A percentile compares a stretch with the other conserved stretches of the same genome.
phyloP scores from a whole-genome alignment of 1,140 invertebrate species.

The Panagrolaimus sp. region DNA sequence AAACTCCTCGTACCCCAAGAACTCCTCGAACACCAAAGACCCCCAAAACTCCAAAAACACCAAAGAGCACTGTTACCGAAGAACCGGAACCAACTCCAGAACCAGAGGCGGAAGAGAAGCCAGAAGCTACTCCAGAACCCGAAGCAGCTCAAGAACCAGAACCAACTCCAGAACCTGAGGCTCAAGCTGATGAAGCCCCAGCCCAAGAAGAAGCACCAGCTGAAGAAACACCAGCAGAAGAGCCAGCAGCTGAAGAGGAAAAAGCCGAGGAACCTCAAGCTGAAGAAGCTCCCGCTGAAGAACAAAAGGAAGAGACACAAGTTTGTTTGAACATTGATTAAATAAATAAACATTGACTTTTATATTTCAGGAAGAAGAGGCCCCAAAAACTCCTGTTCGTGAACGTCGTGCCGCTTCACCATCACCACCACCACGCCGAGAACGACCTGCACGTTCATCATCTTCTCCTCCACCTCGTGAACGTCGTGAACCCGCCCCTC shows the following conservation, averaged over 20 bases:
- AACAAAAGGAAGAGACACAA: constrained; percentile 22
- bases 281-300: constrained; percentile 36
- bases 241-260: constrained; percentile 33
- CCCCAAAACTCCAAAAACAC: constrained; percentile 48
- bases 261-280: constrained; percentile 21
- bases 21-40: constrained; percentile 37
- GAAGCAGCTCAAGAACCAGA: constrained; percentile 3
- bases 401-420: constrained; percentile 21
- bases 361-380: constrained; percentile 19
- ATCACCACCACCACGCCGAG: constrained; percentile 21
- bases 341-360: constrained; percentile 7
- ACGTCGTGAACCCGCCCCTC: constrained; percentile 29
- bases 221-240: constrained; percentile 27
- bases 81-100: constrained; percentile 30
- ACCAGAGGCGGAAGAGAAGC: constrained; percentile 4
- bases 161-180: constrained; percentile 22
- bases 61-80: constrained; percentile 48
- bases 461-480: constrained; percentile 47
- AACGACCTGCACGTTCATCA: constrained; percentile 36
- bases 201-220: constrained; percentile 21
- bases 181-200: constrained; percentile 17
- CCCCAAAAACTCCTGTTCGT: constrained; percentile 10
- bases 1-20: constrained; percentile 17
- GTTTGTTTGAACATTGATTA: constrained; percentile 1
- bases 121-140: constrained; percentile 6